phyloP scores from a whole-genome alignment of 2,888 invertebrate species.

The Morinoia aosen region DNA sequence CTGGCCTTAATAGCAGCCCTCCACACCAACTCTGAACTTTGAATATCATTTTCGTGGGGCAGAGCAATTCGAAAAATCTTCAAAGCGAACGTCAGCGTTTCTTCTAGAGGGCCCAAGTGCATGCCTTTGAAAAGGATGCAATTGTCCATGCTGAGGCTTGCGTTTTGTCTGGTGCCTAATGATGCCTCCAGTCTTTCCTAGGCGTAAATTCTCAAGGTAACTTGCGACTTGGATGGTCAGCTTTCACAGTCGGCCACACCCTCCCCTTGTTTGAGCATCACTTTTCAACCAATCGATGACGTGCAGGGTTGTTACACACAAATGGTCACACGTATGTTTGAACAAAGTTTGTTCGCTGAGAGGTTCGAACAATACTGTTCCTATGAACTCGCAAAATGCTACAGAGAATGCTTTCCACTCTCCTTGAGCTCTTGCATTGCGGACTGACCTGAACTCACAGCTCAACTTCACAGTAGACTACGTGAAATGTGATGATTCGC shows the following conservation, averaged over 20 bases:
- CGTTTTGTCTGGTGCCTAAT: constrained; percentile 7
- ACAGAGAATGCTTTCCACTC: not conserved
- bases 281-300: constrained; percentile 37
- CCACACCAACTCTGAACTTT: not conserved
- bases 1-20: constrained; percentile 20
- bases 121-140: constrained; percentile 27
- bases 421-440: not conserved
- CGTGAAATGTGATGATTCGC: not conserved
- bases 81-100: not conserved
- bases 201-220: constrained; percentile 40
- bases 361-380: not conserved
- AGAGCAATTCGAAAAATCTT: constrained; percentile 26
- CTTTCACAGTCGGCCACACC: constrained; percentile 44
- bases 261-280: constrained; percentile 50
- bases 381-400: not conserved
- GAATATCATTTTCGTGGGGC: not conserved
- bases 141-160: constrained; percentile 35
- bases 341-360: not conserved
- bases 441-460: not conserved
- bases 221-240: constrained; percentile 33
- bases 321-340: not conserved
- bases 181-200: constrained; percentile 42
- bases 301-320: not conserved
- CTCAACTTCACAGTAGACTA: not conserved
- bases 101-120: not conserved